Evolutionary conservation across 1,140 invertebrate species (phyloP).

Genomic region (Drosophila bifasciata): DNA sequence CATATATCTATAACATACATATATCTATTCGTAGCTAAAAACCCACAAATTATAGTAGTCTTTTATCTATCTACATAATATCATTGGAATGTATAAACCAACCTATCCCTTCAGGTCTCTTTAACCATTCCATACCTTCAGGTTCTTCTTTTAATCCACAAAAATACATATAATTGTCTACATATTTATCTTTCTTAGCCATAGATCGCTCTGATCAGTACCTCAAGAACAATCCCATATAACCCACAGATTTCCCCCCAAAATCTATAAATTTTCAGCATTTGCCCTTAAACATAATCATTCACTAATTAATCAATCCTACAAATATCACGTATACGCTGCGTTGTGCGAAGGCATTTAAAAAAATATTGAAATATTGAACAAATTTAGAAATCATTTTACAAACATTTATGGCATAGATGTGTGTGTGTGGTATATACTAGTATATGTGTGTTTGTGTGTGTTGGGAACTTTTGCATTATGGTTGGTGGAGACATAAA

Average conservation of each 20-base stretch:
- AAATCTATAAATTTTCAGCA: background rate
- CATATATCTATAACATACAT: no score
- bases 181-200: no score
- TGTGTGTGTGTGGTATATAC: conserved; percentile 11
- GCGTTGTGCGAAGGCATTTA: background rate
- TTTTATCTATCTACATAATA: no score
- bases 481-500: conserved; percentile 77
- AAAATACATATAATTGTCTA: no score
- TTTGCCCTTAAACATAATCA: background rate
- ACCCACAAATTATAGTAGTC: no score
- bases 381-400: conserved; percentile 8
- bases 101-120: no score
- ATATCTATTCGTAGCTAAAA: no score
- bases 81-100: no score
- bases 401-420: conserved; percentile 9
- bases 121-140: no score
- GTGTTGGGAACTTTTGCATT: conserved; percentile 76
- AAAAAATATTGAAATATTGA: background rate
- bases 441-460: conserved; percentile 27
- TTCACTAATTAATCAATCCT: background rate
- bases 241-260: background rate
- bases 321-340: conserved; percentile 18
- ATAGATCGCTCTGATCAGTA: no score
- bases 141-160: no score
- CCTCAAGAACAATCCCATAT: background rate